phyloP scores from a whole-genome alignment of 2,888 invertebrate species.

The Ochropleura plecta region DNA sequence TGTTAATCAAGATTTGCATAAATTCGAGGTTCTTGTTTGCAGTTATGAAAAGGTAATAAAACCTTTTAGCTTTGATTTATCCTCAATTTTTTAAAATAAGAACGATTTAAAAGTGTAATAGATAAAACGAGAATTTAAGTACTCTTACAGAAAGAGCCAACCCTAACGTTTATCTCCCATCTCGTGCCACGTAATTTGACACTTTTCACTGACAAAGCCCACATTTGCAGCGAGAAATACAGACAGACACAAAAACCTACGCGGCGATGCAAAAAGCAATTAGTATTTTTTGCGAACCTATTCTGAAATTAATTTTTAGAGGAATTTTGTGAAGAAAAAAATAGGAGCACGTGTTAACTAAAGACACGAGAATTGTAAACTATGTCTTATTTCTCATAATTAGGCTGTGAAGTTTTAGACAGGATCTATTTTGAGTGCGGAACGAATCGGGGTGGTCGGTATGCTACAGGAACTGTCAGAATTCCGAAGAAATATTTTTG shows the following conservation, averaged over 20 bases:
- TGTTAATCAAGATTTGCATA: neutral
- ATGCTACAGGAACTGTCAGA: constrained; percentile 66
- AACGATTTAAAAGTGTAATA: neutral
- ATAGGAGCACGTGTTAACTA: constrained; percentile 87
- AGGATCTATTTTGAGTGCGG: constrained; percentile 69
- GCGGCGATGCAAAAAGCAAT: constrained; percentile 86
- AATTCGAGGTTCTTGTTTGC: neutral
- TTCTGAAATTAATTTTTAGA: constrained; percentile 88
- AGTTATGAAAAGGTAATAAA: neutral
- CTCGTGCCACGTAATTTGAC: constrained; percentile 90
- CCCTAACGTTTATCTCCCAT: constrained; percentile 85
- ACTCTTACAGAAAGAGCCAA: constrained; percentile 71
- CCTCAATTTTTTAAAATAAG: neutral
- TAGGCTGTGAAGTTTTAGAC: constrained; percentile 85
- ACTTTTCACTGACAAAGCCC: constrained; percentile 90
- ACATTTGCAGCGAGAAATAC: constrained; percentile 85
- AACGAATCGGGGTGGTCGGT: constrained; percentile 81
- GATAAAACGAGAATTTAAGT: neutral
- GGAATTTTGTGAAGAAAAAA: constrained; percentile 77
- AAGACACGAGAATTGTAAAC: constrained; percentile 82
- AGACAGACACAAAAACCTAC: constrained; percentile 84
- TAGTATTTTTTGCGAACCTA: constrained; percentile 85
- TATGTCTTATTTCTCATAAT: constrained; percentile 90
- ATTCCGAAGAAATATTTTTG: constrained; percentile 43
- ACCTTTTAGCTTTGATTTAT: neutral